These are phyloP conservation scores for Acanthosepion esculentum DNA, from an alignment of 2,888 invertebrate genomes.

Conservation along the genomic window DNA sequence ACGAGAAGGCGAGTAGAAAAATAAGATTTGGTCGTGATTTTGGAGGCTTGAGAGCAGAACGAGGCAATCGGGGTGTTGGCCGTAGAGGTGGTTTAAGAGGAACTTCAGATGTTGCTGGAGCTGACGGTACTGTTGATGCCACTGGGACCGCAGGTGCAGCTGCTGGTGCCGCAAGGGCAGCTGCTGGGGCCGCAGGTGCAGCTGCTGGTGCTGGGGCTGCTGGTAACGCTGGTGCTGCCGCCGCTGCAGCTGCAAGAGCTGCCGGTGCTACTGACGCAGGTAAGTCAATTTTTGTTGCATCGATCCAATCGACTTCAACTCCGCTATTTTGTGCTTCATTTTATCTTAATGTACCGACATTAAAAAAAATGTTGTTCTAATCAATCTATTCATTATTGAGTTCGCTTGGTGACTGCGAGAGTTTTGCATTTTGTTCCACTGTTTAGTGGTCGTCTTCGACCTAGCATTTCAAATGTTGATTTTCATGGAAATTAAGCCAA, in stretches of 20 bases:
- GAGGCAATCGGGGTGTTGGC: not conserved
- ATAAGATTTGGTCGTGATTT: not conserved
- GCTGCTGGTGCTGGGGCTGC: not conserved
- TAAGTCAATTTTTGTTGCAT: not conserved
- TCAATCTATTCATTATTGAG: too few species aligned
- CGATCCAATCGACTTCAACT: too few species aligned
- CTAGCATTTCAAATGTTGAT: too few species aligned
- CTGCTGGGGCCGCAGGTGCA: not conserved
- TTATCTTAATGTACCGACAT: too few species aligned
- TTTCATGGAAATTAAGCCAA: too few species aligned
- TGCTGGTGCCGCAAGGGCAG: not conserved
- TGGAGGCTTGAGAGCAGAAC: not conserved
- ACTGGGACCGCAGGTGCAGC: not conserved
- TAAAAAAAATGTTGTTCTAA: too few species aligned
- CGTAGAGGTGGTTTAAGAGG: not conserved
- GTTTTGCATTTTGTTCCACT: too few species aligned
- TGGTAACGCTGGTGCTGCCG: not conserved
- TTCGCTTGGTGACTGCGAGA: too few species aligned
- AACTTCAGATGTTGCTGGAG: constrained; percentile 23
- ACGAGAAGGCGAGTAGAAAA: not conserved
- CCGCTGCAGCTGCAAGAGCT: constrained; percentile 38
- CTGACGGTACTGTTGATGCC: not conserved
- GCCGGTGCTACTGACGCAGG: not conserved
- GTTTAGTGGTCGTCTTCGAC: too few species aligned
- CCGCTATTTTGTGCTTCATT: too few species aligned